Evolutionary conservation across 2,113 vertebrate species (phyloP).

Genomic region (Ranitomeya variabilis): DNA sequence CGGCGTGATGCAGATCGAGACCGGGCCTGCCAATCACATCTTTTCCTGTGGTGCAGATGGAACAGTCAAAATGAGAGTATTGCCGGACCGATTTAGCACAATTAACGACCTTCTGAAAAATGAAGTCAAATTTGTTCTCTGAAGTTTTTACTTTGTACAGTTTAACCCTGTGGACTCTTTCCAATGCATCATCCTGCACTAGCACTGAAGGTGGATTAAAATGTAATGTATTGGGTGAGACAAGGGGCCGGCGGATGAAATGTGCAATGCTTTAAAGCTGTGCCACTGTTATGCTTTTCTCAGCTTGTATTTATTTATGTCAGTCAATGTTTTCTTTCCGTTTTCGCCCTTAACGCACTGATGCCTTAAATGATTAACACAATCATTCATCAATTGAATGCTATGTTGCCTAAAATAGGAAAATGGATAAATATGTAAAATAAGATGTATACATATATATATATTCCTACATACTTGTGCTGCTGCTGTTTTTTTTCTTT

Average conservation of each 20-base stretch:
- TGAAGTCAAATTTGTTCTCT: conserved; percentile 88
- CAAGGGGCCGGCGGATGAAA: conserved; percentile 64
- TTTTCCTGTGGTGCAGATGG: conserved; percentile 98
- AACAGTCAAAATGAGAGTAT: conserved; percentile 94
- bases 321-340: conserved; percentile 59
- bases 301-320: conserved; percentile 42
- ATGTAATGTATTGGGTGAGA: conserved; percentile 55
- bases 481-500: conserved; percentile 56
- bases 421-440: conserved; percentile 61
- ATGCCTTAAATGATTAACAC: conserved; percentile 78
- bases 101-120: conserved; percentile 80
- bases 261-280: conserved; percentile 61
- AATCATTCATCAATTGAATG: conserved; percentile 67
- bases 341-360: conserved; percentile 72
- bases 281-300: conserved; percentile 58
- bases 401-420: conserved; percentile 67
- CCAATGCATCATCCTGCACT: conserved; percentile 41
- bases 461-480: conserved; percentile 57
- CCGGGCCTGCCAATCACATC: conserved; percentile 88
- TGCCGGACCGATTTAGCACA: conserved; percentile 85
- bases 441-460: conserved; percentile 52
- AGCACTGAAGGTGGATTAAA: conserved; percentile 43
- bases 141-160: conserved; percentile 61
- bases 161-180: conserved; percentile 48
- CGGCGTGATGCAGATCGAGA: conserved; percentile 96